Evolutionary conservation across 2,113 vertebrate genomes (phyloP).

Genomic region (Austrofundulus limnaeus): DNA sequence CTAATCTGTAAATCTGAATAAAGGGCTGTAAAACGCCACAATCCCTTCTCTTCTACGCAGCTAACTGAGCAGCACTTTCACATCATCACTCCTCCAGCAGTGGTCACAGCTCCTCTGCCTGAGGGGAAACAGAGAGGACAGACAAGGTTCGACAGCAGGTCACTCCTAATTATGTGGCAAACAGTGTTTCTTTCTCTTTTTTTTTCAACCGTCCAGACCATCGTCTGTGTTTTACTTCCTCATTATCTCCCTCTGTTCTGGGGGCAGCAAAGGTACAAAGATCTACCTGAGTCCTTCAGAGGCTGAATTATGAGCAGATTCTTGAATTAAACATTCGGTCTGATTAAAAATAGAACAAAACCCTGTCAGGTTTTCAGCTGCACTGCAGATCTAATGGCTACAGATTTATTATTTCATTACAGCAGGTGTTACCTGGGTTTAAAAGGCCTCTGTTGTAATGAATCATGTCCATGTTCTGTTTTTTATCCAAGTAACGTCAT

Average conservation of each 20-base stretch:
- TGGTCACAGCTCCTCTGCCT: conserved; percentile 11
- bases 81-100: conserved; percentile 24
- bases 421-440: neutral
- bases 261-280: neutral
- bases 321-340: conserved; percentile 34
- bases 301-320: conserved; percentile 51
- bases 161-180: conserved; percentile 42
- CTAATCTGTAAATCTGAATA: neutral
- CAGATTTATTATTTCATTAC: neutral
- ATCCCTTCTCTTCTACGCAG: neutral
- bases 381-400: neutral
- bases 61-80: conserved; percentile 5
- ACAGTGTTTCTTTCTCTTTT: conserved; percentile 6
- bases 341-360: neutral
- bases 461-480: too few relatives aligned
- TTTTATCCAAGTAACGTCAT: too few relatives aligned
- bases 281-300: conserved; percentile 24
- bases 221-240: conserved; percentile 14
- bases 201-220: conserved; percentile 33
- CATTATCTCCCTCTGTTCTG: conserved; percentile 24
- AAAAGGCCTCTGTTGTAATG: neutral
- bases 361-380: conserved; percentile 12
- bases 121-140: conserved; percentile 34
- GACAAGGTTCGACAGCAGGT: conserved; percentile 41
- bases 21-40: conserved; percentile 15